Conservation (phyloP, 2,797 vertebrate species). For the Tachyglossus aculeatus region DNA sequence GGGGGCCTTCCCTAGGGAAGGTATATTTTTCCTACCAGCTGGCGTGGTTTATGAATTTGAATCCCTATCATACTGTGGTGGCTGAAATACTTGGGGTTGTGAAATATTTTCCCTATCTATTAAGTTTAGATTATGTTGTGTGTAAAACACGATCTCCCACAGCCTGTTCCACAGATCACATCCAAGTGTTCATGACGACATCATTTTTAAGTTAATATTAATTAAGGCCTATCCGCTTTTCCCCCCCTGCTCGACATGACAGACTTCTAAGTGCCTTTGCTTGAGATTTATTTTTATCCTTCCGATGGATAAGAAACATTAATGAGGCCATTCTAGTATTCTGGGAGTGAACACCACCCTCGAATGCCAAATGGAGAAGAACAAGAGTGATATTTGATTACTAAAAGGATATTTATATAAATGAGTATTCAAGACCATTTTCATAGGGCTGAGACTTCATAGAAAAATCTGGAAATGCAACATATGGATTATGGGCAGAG, state of each 20-base stretch:
- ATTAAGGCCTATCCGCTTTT: constrained; percentile 23
- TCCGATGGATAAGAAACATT: constrained; percentile 44
- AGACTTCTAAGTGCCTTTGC: constrained; percentile 41
- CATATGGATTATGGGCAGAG: constrained; percentile 56
- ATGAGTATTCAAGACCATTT: constrained; percentile 45
- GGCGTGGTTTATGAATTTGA: too few relatives aligned
- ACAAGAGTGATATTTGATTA: constrained; percentile 61
- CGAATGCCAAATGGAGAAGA: constrained; percentile 43
- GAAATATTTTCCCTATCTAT: too few relatives aligned
- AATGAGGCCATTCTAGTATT: constrained; percentile 52
- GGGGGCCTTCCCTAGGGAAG: too few relatives aligned
- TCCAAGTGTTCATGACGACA: not conserved
- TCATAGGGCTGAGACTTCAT: constrained; percentile 36
- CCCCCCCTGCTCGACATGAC: constrained; percentile 16
- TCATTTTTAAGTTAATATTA: constrained; percentile 47
- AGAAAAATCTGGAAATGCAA: not conserved
- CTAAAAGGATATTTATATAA: constrained; percentile 60
- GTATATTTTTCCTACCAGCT: too few relatives aligned
- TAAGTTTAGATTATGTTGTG: too few relatives aligned
- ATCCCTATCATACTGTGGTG: too few relatives aligned
- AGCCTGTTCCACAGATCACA: not conserved
- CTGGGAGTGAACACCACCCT: constrained; percentile 21
- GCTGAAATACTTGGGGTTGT: too few relatives aligned
- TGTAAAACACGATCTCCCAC: not conserved
- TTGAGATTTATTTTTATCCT: constrained; percentile 48